Conservation (phyloP, 2,113 vertebrate genomes). For the Connochaetes taurinus region DNA sequence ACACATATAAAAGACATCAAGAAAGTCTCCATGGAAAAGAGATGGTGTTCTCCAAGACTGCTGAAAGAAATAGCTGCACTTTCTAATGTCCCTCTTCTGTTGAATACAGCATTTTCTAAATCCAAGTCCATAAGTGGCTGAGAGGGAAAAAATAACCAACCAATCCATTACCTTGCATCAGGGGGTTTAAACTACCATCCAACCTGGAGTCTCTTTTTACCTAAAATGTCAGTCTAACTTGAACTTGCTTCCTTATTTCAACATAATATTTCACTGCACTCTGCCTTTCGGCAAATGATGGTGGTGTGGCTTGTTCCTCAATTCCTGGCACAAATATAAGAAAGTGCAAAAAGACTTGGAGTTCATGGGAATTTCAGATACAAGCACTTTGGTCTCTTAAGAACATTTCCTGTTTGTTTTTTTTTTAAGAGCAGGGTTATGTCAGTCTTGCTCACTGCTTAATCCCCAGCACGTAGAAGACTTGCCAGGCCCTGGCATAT, state of each 20-base stretch:
- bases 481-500: background rate
- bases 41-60: background rate
- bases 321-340: background rate
- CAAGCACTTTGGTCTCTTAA: background rate
- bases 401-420: slow-evolving; percentile 4
- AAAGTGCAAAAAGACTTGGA: background rate
- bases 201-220: background rate
- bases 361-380: background rate
- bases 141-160: background rate
- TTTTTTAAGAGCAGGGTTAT: background rate
- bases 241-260: background rate
- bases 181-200: background rate
- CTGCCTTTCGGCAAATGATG: background rate
- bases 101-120: background rate
- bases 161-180: background rate
- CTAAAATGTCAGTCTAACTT: background rate
- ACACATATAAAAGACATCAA: background rate
- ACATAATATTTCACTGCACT: background rate
- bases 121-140: background rate
- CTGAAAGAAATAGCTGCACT: background rate
- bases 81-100: background rate
- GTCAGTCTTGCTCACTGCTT: background rate
- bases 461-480: background rate
- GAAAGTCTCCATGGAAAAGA: background rate
- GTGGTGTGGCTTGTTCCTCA: background rate